Base-by-base conservation (phyloP, 2,888 invertebrate species). In the Rhagonycha fulva region DNA sequence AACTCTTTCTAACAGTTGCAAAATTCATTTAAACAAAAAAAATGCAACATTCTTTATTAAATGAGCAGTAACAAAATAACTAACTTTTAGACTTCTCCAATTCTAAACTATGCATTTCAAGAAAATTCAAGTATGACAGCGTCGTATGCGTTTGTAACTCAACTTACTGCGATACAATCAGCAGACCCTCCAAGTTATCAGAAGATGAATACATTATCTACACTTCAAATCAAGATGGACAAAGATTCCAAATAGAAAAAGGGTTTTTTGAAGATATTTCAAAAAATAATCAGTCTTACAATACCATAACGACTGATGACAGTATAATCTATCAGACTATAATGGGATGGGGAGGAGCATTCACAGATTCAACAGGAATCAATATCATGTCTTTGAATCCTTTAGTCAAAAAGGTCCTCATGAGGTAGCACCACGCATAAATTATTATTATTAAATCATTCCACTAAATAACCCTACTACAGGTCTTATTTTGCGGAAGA, bases 261-360 rank as follows among this genome's bases (percentile, higher is more conserved):
- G 91, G 90, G 0, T 76, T 81, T 11, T 86, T 91, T 47, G 80
- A 84, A 70, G 82, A 78, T 12, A 61, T 12, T 1, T 70, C 74
- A 2, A 32, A 62, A 7, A 69, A n/a, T 9, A 14, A 14, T 76
- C 71, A 0, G 32, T 68, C 19, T 7, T 24, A 69, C n/a, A 23
- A 9, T 10, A 32, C 28, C 67, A 68, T 76, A 14, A 32, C n/a
- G 14, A 68, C 74, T 4, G 24, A 76, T 62, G 9, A 30, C 14
- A 68, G 12, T 4, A 10, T n/a, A 62, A 30, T 9, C 4, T 91
- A 89, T 82, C 96, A 96, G 85, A 88, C 83, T 19, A 93, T 97
- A 32, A 86, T 91, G 77, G 96, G 96, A 0, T 96, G 95, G 85
- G 96, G 97, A 0, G 96, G 95, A 0, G 94, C 96, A 0, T 94